Base-by-base conservation (phyloP, 92 coral and sea anemone genomes). In the Bergia puertoricense region DNA sequence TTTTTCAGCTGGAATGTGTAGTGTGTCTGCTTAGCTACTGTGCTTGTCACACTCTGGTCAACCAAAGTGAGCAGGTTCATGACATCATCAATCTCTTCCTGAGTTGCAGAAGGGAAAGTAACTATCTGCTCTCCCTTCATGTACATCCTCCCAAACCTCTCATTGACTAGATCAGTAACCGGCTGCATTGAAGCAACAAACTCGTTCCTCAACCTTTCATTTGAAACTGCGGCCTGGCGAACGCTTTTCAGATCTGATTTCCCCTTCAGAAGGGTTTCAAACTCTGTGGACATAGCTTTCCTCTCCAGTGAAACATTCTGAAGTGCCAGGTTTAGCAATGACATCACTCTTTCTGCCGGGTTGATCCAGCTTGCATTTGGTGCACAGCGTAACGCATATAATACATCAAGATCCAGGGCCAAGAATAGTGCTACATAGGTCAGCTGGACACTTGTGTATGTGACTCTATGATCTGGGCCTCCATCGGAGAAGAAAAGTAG, bases 1-100 rank as follows among this genome's bases (percentile, higher is more conserved):
- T 88, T 88, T 36, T 69, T 40, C 65, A 88, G 81, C 72, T 88
- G 90, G 37, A 88, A 88, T 1, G 43, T 88, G 80, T 88, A 88
- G 54, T 88, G 42, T 16, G 86, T 88, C 72, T 80, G 23, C 74
- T 79, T 15, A 16, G 82, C 80, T 85, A 65, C 82, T 65, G 18
- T 46, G 30, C 40, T 20, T 68, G 81, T 85, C 51, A 88, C 45
- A 5, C 37, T 80, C 30, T 36, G 41, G 46, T 79, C 81, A 41
- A 48, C 30, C n/a, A 57, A 38, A 2, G 39, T 14, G 37, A 80
- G 44, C 4, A 9, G 80, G 20, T 39, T 45, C 46, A n/a, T n/a
- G n/a, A 88, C 20, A 7, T 41, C 86, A 4, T 20, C 39, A 5
- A 88, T 71, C 6, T 67, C 59, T 8, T 88, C 90, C 30, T 88